Evolutionary conservation across 2,113 vertebrate genomes (phyloP).

Genomic region (Microcebus ravelobensis): DNA sequence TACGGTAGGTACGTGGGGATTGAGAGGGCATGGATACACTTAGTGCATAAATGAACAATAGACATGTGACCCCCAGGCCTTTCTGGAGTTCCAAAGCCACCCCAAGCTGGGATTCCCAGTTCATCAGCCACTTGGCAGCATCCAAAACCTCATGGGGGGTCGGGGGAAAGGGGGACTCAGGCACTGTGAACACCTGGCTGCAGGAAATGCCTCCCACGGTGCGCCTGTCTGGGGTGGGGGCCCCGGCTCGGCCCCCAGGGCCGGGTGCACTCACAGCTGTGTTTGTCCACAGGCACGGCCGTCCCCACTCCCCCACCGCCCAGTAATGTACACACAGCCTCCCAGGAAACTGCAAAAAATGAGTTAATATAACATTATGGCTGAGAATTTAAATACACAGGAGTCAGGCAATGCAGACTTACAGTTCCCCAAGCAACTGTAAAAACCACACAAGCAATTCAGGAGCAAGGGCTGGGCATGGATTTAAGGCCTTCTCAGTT

Average conservation of each 20-base stretch:
- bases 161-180: accelerated
- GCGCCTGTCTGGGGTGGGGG: neutral
- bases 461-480: conserved; percentile 39
- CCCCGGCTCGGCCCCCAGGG: neutral
- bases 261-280: conserved; percentile 5
- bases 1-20: neutral
- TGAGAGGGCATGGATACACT: accelerated
- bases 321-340: conserved; percentile 59
- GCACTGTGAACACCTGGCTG: neutral
- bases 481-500: conserved; percentile 40
- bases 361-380: conserved; percentile 77
- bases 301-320: neutral
- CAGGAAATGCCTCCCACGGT: neutral
- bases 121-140: neutral
- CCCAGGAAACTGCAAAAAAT: conserved; percentile 78
- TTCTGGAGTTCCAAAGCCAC: accelerated
- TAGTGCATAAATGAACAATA: neutral
- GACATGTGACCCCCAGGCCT: neutral
- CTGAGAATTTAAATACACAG: conserved; percentile 78
- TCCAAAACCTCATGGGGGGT: accelerated
- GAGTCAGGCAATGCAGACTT: conserved; percentile 76
- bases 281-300: neutral
- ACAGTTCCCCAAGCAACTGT: conserved; percentile 79
- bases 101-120: neutral
- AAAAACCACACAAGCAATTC: conserved; percentile 68